Conservation (phyloP, 1,140 invertebrate species). For the Hylyphantes graminicola region DNA sequence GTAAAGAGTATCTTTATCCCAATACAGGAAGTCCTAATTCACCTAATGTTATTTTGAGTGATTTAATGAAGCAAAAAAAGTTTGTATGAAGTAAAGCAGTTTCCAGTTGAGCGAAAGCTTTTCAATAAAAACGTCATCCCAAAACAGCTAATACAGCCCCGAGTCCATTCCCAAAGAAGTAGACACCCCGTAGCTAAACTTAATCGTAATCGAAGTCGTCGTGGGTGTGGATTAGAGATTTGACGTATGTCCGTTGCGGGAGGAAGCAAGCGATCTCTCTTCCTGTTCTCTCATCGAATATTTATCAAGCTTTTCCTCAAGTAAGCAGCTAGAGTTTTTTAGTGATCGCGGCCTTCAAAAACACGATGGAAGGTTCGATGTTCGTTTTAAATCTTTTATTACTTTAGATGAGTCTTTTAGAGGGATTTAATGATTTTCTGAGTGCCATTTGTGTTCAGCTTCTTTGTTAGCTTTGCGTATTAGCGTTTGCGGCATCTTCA, state of each 20-base stretch:
- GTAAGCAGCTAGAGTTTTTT: not conserved
- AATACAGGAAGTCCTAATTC: no score
- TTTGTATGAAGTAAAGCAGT: no score
- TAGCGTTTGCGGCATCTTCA: conserved; percentile 46
- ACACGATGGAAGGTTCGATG: no score
- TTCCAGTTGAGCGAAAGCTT: no score
- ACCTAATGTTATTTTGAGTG: no score
- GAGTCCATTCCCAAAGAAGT: conserved; percentile 21
- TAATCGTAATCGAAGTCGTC: conserved; percentile 34
- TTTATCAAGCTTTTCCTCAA: conserved; percentile 16
- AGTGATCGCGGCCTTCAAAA: not conserved
- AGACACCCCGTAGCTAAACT: conserved; percentile 26
- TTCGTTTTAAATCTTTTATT: not conserved
- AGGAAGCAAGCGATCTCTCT: conserved; percentile 7
- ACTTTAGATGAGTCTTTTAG: not conserved
- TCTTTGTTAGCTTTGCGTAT: conserved; percentile 37
- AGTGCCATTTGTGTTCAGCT: conserved; percentile 1
- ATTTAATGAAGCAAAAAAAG: no score
- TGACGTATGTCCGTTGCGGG: conserved; percentile 56
- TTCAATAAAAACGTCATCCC: no score
- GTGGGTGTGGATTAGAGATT: conserved; percentile 55
- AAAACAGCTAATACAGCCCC: not conserved
- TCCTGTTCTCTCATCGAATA: conserved; percentile 30
- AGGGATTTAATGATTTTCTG: not conserved
- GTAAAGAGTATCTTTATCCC: no score